Base-by-base conservation (phyloP, 2,888 invertebrate genomes). In the Eulithis prunata region DNA sequence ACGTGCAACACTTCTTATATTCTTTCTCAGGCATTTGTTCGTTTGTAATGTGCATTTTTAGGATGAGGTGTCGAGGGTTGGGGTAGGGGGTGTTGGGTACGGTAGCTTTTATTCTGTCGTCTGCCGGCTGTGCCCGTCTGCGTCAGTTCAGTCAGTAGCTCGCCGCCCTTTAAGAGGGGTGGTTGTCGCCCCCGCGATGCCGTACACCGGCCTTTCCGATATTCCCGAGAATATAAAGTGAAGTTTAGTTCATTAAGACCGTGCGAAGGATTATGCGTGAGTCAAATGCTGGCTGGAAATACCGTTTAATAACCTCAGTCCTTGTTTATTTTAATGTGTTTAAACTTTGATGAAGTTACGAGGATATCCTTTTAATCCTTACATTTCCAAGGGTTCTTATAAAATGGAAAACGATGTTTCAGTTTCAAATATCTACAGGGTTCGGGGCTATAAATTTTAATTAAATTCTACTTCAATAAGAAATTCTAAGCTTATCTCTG, bases 21-120 rank as follows among this genome's bases (percentile, higher is more conserved):
- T 88, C 85, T 80, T 86, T 85, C 80, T 80, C 71, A 67, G 72
- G 72, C 71, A 75, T 76, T 87, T 88, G 83, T 88, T 83, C 78
- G 77, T 78, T 85, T 84, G 80, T 81, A 82, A 83, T 86, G 88
- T 91, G 89, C 88, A 90, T 90, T 88, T 83, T 88, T 78, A 77
- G 75, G 78, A 80, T 79, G 80, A 80, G 79, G 80, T 82, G 84
- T 80, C 78, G 77, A 80, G 85, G 80, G 79, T 76, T 74, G 71
- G 81, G 83, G 77, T 81, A 84, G 78, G 83, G 85, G 85, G 84
- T 82, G 83, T 77, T 78, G 72, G 78, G 78, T 70, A 79, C 73
- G 78, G 79, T 73, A 81, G 83, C 81, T 83, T 87, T 84, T 82
- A 82, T 85, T 86, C 84, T 86, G 80, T 81, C 81, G 77, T 73